phyloP scores from a whole-genome alignment of 2,113 vertebrate genomes.

The Chaenogobius annularis region DNA sequence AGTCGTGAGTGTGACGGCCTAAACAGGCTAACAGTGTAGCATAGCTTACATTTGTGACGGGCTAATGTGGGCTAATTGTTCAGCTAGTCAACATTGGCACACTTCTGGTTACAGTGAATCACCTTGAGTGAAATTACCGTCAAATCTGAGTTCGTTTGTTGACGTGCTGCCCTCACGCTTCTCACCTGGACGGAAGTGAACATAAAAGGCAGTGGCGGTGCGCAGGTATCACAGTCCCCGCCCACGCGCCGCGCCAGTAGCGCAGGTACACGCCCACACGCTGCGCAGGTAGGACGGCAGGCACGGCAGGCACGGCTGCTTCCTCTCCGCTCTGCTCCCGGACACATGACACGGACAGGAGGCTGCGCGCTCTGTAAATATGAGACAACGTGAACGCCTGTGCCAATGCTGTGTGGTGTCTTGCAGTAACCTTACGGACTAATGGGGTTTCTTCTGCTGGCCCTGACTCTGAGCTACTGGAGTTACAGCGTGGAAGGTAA shows the following conservation, averaged over 20 bases:
- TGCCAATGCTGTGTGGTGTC: conserved; percentile 70
- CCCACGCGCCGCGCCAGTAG: conserved; percentile 57
- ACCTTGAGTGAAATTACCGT: not conserved
- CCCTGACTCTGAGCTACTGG: conserved; percentile 88
- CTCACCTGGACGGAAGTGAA: conserved; percentile 92
- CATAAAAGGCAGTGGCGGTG: conserved; percentile 50
- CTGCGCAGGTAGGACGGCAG: conserved; percentile 49
- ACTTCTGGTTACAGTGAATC: not conserved
- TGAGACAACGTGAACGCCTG: conserved; percentile 54
- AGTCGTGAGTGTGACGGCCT: no score
- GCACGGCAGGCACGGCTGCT: conserved; percentile 7
- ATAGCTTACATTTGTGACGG: not conserved
- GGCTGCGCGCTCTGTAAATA: conserved; percentile 34
- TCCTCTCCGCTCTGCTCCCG: conserved; percentile 1
- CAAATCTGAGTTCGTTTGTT: not conserved
- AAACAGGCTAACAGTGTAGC: not conserved
- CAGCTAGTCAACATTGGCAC: not conserved
- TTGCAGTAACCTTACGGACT: conserved; percentile 85
- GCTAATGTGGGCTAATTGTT: not conserved
- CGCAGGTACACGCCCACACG: not conserved
- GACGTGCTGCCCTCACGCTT: conserved; percentile 3
- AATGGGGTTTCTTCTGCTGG: conserved; percentile 94
- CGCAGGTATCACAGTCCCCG: conserved; percentile 46
- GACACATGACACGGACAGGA: conserved; percentile 19
- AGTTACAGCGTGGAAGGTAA: conserved; percentile 88